phyloP scores from a whole-genome alignment of 2,113 vertebrate species.

The Atherinomorus stipes region DNA sequence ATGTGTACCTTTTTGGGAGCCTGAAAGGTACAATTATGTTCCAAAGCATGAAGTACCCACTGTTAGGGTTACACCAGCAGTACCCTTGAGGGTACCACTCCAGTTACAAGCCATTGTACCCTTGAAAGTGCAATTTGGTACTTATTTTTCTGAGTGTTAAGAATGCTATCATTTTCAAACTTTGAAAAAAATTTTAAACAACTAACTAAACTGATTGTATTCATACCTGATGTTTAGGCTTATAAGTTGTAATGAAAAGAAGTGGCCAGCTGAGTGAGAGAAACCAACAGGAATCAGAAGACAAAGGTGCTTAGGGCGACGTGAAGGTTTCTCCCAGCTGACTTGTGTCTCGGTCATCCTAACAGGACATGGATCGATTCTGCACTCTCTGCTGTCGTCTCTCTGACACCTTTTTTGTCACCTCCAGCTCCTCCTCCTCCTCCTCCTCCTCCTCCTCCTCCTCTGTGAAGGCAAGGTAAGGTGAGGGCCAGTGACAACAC shows the following conservation, averaged over 20 bases:
- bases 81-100: too few relatives aligned
- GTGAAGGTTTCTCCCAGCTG: conserved; percentile 28
- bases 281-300: not conserved
- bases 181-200: too few relatives aligned
- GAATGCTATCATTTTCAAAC: too few relatives aligned
- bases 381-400: conserved; percentile 27
- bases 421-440: not conserved
- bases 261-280: not conserved
- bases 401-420: conserved; percentile 29
- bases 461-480: conserved; percentile 11
- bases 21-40: too few relatives aligned
- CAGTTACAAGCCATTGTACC: too few relatives aligned
- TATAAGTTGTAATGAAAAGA: not conserved
- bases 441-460: not conserved
- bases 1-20: too few relatives aligned
- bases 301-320: conserved; percentile 7
- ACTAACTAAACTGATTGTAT: too few relatives aligned
- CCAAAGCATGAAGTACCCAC: too few relatives aligned
- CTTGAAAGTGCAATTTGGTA: too few relatives aligned
- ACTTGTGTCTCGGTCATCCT: conserved; percentile 41
- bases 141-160: too few relatives aligned
- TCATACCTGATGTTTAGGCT: too few relatives aligned
- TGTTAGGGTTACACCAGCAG: too few relatives aligned
- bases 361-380: conserved; percentile 54
- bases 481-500: conserved; percentile 7